Conservation (phyloP, 2,113 vertebrate genomes). For the Scopus umbretta region DNA sequence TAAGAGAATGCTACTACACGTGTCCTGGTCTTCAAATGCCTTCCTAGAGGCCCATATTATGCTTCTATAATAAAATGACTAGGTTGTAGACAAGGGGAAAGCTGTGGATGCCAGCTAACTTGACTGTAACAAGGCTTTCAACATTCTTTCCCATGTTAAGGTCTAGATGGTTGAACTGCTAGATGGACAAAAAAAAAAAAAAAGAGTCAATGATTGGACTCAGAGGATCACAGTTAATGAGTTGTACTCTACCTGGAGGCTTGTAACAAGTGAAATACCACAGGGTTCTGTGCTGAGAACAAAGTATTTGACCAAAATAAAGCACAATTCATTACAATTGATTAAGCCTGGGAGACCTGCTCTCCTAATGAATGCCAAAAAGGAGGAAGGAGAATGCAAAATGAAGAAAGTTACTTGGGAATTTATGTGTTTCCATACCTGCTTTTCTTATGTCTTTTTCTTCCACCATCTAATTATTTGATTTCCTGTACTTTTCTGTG, state of each 20-base stretch:
- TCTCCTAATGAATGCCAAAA: neutral
- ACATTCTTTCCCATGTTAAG: neutral
- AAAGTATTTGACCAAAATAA: neutral
- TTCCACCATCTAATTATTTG: neutral
- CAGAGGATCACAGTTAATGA: neutral
- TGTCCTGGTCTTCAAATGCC: neutral
- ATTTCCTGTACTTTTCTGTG: neutral
- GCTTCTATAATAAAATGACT: neutral
- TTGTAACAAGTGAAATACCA: neutral
- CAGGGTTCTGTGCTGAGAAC: neutral
- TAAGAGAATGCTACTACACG: neutral
- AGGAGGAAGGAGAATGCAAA: neutral
- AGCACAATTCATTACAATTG: neutral
- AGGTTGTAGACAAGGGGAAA: neutral
- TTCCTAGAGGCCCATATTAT: neutral
- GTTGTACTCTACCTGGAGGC: neutral
- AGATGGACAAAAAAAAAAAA: neutral
- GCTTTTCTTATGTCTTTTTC: neutral
- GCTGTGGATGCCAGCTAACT: neutral
- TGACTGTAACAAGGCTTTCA: neutral
- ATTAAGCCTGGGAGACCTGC: neutral
- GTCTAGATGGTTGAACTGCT: neutral
- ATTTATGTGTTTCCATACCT: neutral
- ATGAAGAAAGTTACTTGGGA: neutral
- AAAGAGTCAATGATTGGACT: neutral